These are phyloP conservation scores for Connochaetes taurinus DNA, from an alignment of 2,113 vertebrate species.

Conservation along the genomic window DNA sequence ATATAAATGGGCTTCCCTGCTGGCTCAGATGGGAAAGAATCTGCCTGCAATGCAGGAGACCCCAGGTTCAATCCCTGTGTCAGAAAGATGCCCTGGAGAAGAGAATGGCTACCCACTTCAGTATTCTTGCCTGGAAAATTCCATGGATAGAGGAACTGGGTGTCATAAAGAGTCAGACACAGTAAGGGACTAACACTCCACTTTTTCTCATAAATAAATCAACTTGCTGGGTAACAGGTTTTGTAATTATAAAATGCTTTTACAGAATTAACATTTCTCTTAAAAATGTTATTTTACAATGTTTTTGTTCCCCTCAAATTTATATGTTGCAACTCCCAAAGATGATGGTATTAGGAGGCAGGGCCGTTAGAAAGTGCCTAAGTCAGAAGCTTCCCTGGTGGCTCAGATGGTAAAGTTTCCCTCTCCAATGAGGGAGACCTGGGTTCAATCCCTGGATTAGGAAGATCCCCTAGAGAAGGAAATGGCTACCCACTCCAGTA, in stretches of 20 bases:
- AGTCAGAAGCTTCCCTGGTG: neutral
- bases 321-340: neutral
- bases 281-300: neutral
- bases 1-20: neutral
- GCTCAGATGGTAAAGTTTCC: neutral
- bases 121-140: neutral
- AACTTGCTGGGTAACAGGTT: neutral
- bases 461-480: neutral
- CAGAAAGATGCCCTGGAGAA: neutral
- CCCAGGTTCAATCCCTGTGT: neutral
- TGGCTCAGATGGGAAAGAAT: neutral
- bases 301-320: neutral
- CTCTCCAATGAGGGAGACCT: neutral
- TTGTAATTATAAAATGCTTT: slow-evolving; percentile 25
- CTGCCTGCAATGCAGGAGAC: neutral
- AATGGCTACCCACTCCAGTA: neutral
- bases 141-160: neutral
- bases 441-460: neutral
- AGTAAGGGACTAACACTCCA: neutral
- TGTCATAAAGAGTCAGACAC: neutral
- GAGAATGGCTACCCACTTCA: neutral
- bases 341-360: neutral
- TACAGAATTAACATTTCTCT: neutral
- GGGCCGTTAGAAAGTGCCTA: neutral
- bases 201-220: slow-evolving; percentile 6